Evolutionary conservation across 2,113 vertebrate genomes (phyloP), one percentile per base, ranked within the genome.

Genomic region (Lota lota): DNA sequence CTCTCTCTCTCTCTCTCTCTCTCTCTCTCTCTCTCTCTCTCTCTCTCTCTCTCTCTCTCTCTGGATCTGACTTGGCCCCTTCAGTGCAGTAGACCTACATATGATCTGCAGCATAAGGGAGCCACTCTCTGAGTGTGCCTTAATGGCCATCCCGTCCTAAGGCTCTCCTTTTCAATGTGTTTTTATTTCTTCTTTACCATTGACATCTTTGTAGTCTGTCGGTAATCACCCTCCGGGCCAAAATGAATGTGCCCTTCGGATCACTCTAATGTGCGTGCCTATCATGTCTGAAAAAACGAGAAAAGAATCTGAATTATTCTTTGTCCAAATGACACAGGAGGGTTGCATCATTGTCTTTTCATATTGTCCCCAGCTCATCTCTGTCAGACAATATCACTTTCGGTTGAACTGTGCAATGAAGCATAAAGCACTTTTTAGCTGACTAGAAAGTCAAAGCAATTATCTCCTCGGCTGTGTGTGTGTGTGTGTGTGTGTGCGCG

Each of bases 211-310:
- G 72, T 63, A 61, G 50, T 78, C 73, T 66, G 64, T 70, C 72
- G 73, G 63, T 83, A 81, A 83, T 79, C 73, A 79, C 75, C 71
- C 70, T 73, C 20, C 67, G 40, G 82, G 78, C 57, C 22, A 71
- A 70, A 84, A 67, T 33, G 28, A 33, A 33, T 33, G 28, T 33
- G n/a, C n/a, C n/a, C n/a, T n/a, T n/a, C n/a, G n/a, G n/a, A n/a
- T n/a, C n/a, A n/a, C n/a, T 33, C 28, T 7, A 33, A 7, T 33
- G 28, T 33, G 28, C 28, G 28, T 33, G 28, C 28, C 28, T 33
- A 33, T 7, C 7, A 33, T 33, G 28, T 33, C 28, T 33, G 28
- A 74, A 57, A 72, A 73, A 71, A 22, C 21, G 20, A 60, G 20
- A 60, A 22, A 20, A 6, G 14, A 22, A 60, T 4, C 3, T 1